Conservation (phyloP, 2,888 invertebrate species). For the Dolomedes plantarius region DNA sequence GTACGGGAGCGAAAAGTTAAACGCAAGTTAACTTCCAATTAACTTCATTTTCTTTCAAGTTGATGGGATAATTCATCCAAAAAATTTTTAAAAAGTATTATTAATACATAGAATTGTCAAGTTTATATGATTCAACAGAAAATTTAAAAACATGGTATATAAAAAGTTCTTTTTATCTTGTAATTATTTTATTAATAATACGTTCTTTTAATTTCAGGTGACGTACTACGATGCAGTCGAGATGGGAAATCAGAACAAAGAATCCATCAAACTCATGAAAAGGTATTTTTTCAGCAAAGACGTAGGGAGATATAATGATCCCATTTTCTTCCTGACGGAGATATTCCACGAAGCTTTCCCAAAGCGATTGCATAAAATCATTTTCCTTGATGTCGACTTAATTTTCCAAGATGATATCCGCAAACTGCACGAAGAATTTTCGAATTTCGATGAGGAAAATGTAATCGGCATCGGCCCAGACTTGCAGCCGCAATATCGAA, state of each 20-base stretch:
- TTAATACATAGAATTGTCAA: too few relatives aligned
- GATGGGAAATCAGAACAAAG: conserved; percentile 81
- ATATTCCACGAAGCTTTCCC: conserved; percentile 84
- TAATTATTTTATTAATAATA: too few relatives aligned
- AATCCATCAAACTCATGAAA: conserved; percentile 83
- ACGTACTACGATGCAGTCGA: conserved; percentile 82
- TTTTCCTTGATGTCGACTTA: conserved; percentile 87
- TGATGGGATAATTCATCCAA: too few relatives aligned
- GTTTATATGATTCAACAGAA: too few relatives aligned
- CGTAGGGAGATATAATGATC: conserved; percentile 86
- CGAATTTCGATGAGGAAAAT: conserved; percentile 81
- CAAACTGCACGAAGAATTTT: conserved; percentile 83
- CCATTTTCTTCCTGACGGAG: conserved; percentile 86
- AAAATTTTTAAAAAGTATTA: too few relatives aligned
- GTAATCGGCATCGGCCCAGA: conserved; percentile 85
- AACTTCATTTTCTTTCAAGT: too few relatives aligned
- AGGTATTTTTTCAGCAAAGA: conserved; percentile 83
- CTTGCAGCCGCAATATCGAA: conserved; percentile 86
- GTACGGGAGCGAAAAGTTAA: too few relatives aligned
- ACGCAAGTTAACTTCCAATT: too few relatives aligned
- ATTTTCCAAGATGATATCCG: conserved; percentile 84
- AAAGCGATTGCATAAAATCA: conserved; percentile 80
- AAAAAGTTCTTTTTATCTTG: too few relatives aligned
- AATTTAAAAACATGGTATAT: too few relatives aligned
- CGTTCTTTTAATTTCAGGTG: conserved; percentile 78